Percentiles rank a stretch among this genome's conserved stretches.
Conservation (phyloP, 2,888 invertebrate species). For the Zelleria hepariella region DNA sequence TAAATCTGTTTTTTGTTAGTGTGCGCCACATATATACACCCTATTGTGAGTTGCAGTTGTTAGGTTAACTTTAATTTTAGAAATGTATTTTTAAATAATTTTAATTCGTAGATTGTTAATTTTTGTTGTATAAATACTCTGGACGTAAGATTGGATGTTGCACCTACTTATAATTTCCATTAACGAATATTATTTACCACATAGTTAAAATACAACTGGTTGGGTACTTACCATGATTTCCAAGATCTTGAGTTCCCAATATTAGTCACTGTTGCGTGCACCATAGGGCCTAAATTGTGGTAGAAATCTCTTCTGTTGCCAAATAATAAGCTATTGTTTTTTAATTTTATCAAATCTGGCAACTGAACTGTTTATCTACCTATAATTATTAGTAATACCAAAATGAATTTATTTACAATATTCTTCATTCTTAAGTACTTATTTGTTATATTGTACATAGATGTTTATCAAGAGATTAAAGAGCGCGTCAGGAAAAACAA, state of each 20-base stretch:
- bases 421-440: neutral
- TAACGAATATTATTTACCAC: constrained; percentile 5
- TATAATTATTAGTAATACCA: neutral
- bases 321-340: too few relatives aligned
- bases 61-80: neutral
- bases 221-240: too few relatives aligned
- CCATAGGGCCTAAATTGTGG: too few relatives aligned
- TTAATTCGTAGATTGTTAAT: neutral
- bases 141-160: neutral
- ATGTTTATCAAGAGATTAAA: too few relatives aligned
- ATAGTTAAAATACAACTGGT: too few relatives aligned
- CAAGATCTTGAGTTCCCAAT: too few relatives aligned
- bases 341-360: too few relatives aligned
- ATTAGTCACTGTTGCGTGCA: too few relatives aligned
- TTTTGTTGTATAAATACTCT: neutral
- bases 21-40: too few relatives aligned
- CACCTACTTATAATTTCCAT: neutral
- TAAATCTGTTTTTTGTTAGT: too few relatives aligned
- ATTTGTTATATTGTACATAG: neutral
- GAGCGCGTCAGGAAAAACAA: too few relatives aligned
- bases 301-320: too few relatives aligned
- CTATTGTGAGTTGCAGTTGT: neutral
- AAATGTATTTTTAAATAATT: neutral
- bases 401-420: constrained; percentile 1
- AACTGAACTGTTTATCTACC: neutral